A percentile compares a stretch with the other conserved stretches of the same genome.
Evolutionary conservation across 2,888 invertebrate species (phyloP).

Genomic region (Cepaea hortensis): DNA sequence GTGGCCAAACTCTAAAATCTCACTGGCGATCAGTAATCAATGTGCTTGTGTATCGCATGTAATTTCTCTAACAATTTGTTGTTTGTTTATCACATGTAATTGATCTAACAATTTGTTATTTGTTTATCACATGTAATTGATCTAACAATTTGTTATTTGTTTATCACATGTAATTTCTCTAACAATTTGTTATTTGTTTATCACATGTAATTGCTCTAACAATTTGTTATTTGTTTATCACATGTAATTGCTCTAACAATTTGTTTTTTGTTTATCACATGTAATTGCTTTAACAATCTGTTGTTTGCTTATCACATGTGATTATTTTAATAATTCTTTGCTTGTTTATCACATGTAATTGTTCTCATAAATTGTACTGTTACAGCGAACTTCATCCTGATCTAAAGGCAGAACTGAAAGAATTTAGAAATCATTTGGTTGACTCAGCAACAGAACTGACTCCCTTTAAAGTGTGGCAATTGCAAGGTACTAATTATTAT

Average conservation of each 20-base stretch:
- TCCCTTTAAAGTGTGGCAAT: constrained; percentile 89
- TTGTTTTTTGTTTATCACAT: neutral
- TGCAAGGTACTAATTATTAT: constrained; percentile 75
- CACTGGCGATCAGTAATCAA: too few relatives aligned
- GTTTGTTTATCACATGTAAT: too few relatives aligned
- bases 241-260: neutral
- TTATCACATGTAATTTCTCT: too few relatives aligned
- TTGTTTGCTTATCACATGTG: too few relatives aligned
- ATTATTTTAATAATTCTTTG: neutral
- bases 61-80: too few relatives aligned
- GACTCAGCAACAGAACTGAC: constrained; percentile 93
- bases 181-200: too few relatives aligned
- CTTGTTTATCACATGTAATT: neutral
- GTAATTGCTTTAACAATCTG: neutral
- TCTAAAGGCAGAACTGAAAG: constrained; percentile 84
- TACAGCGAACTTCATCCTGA: constrained; percentile 80
- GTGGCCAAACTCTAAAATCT: too few relatives aligned
- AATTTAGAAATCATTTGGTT: constrained; percentile 87
- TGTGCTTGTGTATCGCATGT: too few relatives aligned
- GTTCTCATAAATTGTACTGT: neutral
- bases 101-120: too few relatives aligned
- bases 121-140: too few relatives aligned
- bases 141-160: too few relatives aligned
- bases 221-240: too few relatives aligned
- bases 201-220: neutral